These are phyloP conservation scores for Gavia stellata DNA, from an alignment of 2,113 vertebrate genomes.

Conservation along the genomic window DNA sequence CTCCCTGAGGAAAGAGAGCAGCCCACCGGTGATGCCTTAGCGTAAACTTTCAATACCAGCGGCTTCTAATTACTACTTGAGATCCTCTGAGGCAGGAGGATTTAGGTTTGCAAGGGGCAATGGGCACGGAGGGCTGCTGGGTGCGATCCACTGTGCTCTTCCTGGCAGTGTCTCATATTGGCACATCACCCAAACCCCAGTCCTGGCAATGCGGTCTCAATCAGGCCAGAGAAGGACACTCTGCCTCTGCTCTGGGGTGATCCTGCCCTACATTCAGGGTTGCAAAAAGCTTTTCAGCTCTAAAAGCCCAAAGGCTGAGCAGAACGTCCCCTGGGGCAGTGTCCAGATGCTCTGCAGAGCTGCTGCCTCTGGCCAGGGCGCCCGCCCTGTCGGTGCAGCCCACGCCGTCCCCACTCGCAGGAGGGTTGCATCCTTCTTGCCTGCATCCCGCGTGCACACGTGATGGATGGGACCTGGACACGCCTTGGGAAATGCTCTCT, in stretches of 20 bases:
- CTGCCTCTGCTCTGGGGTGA: neutral
- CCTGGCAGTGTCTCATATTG: rapidly evolving
- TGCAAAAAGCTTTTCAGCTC: neutral
- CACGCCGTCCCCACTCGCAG: rapidly evolving
- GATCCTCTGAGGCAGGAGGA: neutral
- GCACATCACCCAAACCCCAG: rapidly evolving
- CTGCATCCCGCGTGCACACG: rapidly evolving
- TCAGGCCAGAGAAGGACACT: neutral
- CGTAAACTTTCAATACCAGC: neutral
- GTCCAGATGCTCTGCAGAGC: neutral
- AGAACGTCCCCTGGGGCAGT: neutral
- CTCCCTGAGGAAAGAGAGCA: neutral
- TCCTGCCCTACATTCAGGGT: neutral
- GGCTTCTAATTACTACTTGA: neutral
- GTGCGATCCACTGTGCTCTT: neutral
- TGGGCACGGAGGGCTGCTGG: neutral
- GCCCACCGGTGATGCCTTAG: neutral
- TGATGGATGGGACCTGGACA: neutral
- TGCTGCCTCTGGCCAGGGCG: rapidly evolving
- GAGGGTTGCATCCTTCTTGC: neutral
- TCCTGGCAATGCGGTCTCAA: neutral
- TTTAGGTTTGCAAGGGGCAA: neutral
- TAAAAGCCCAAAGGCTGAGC: neutral
- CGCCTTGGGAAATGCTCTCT: neutral
- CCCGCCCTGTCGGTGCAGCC: rapidly evolving